Base-by-base conservation (phyloP, 2,113 vertebrate species). In the Formicarius rufipectus region DNA sequence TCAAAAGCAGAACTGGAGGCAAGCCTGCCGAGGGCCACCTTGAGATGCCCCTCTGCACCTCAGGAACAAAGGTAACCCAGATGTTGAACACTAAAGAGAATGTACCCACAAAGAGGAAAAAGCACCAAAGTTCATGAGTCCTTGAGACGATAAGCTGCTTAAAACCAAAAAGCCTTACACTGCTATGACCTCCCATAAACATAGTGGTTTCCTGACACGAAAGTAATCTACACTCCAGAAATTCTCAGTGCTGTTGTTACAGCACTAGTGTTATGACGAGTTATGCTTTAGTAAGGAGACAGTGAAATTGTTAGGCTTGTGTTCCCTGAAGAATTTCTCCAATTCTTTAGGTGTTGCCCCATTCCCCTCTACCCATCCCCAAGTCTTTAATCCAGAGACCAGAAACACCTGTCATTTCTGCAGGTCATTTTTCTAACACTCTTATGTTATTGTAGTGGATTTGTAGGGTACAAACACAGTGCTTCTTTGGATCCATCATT, bases 51-150 rank as follows among this genome's bases (percentile, higher is more conserved):
- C 68, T 89, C 55, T 82, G 79, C 88, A 79, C 40, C 93, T 93
- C 37, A 8, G 80, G 76, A 90, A 77, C 69, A 95, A 81, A 47
- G 1, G 45, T 37, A 56, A 89, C 79, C 83, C 85, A 73, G 56
- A 47, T 71, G 24, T 33, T 58, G 66, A 80, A 91, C 2, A 17
- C 75, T 62, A 55, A 86, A 67, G 69, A 94, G 58, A 84, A 89
- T 59, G 71, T 83, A 90, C 82, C 79, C 92, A 93, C 83, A 58
- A 83, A 58, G 77, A 96, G 83, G 75, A 90, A 94, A 91, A 92
- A 97, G 97, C 96, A 97, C 95, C 97, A 92, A 95, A 96, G 77
- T 89, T 89, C 68, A 84, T 52, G 83, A 95, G 84, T 96, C 90
- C 89, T 96, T 92, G 95, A 97, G 86, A 96, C 75, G 0, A 82